Percentiles rank a stretch among this genome's conserved stretches.
These are phyloP conservation scores for Coregonus suidteri DNA, from an alignment of 2,797 vertebrate species.

Conservation along the genomic window DNA sequence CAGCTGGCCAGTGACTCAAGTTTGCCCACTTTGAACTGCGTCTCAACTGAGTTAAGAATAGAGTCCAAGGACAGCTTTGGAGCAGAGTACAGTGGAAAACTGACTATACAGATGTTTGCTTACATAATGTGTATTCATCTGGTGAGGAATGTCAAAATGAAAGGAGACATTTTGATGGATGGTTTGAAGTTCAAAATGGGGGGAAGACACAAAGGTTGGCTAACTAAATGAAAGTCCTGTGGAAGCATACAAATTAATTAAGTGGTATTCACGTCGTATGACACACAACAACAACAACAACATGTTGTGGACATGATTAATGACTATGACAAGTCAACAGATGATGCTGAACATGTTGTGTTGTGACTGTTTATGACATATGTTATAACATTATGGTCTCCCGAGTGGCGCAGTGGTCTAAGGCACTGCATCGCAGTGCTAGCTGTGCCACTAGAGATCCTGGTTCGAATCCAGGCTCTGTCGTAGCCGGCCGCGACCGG, in stretches of 20 bases:
- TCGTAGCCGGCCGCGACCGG: no score
- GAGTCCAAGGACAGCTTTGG: not conserved
- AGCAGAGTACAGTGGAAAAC: slow-evolving; percentile 29
- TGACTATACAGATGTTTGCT: not conserved
- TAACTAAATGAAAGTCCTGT: slow-evolving; percentile 9
- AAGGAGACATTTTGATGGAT: slow-evolving; percentile 5
- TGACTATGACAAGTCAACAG: not conserved
- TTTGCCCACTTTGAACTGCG: slow-evolving; percentile 2
- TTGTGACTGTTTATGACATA: not conserved
- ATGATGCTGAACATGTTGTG: not conserved
- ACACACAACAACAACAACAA: not conserved
- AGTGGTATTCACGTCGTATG: not conserved
- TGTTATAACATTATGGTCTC: not conserved
- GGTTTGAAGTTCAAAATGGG: not conserved
- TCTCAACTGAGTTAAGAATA: slow-evolving; percentile 10
- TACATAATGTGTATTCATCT: not conserved
- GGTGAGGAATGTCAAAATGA: slow-evolving; percentile 8
- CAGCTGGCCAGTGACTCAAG: slow-evolving; percentile 4
- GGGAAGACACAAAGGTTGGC: not conserved
- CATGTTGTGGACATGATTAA: not conserved
- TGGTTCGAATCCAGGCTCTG: no score
- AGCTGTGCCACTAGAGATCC: no score
- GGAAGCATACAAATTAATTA: slow-evolving; percentile 8
- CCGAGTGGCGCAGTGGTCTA: no score
- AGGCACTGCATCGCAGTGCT: no score